Evolutionary conservation across 1,140 invertebrate species (phyloP), one percentile per base, ranked within the genome.

Genomic region (Cryptotermes secundus): DNA sequence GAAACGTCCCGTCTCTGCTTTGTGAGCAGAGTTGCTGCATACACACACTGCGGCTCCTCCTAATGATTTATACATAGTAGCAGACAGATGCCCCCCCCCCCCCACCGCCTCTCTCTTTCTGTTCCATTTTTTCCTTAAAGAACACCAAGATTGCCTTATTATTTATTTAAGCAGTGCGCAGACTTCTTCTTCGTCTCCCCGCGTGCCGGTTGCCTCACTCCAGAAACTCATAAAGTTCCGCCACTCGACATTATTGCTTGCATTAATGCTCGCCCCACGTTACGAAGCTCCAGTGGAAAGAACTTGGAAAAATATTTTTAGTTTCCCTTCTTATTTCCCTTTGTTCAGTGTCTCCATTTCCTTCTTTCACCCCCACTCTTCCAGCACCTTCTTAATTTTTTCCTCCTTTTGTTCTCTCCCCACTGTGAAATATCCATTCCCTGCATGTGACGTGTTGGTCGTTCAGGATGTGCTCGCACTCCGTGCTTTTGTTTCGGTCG

Each of bases 211-310:
- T 16, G 53, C 35, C 80, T 35, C 24, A 26, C 34, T 34, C 80
- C 35, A 36, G 22, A 81, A 45, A 36, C 80, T 81, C 80, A 45
- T 81, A 81, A 81, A 81, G 35, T 81, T 81, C 80, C 80, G 24
- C 26, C 80, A 81, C 80, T 81, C 34, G 80, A 81, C 80, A 81
- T 81, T 81, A 81, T 81, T 81, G 19, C 80, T 81, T 81, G 80
- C 35, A 81, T 81, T 81, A 81, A 81, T 81, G 80, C 80, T 19
- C 35, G 35, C 26, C 35, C 80, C 80, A 35, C 35, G 80, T 12
- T 24, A 81, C 19, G n/a, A n/a, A n/a, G 38, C 38, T 38, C 38
- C 12, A 81, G 35, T 26, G 10, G 26, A 16, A 81, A 81, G 26
- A 34, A 38, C 80, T 72, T 31, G 59, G 59, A 31, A 38, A 16